phyloP scores from a whole-genome alignment of 1,140 invertebrate species.

The Notospermus geniculatus region DNA sequence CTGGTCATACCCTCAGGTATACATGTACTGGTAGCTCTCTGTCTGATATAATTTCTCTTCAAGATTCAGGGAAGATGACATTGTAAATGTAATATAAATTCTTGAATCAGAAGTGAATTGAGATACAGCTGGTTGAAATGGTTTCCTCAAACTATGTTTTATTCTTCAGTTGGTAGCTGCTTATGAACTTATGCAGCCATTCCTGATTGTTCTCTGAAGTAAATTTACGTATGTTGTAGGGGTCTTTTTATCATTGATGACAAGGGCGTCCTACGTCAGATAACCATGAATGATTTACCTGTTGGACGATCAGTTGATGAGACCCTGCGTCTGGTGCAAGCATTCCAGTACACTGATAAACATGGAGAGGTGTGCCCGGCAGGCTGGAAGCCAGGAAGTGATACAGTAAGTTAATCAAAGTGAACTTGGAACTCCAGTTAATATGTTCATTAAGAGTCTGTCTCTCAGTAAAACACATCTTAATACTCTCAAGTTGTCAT shows the following conservation, averaged over 20 bases:
- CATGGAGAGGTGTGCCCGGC: constrained; percentile 75
- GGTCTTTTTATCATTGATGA: constrained; percentile 71
- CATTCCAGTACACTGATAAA: constrained; percentile 89
- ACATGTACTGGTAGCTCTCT: too few relatives aligned
- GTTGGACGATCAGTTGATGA: constrained; percentile 83
- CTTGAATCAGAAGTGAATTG: too few relatives aligned
- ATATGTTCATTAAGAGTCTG: constrained; percentile 4
- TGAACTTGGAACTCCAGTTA: background rate
- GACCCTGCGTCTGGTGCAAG: constrained; percentile 84
- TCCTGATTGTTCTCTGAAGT: constrained; percentile 22
- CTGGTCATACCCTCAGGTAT: constrained; percentile 53
- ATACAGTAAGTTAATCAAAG: constrained; percentile 62
- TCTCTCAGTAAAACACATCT: background rate
- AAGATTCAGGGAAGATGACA: too few relatives aligned
- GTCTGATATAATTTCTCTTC: background rate
- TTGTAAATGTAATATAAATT: too few relatives aligned
- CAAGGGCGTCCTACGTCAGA: constrained; percentile 66
- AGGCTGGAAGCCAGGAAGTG: constrained; percentile 67
- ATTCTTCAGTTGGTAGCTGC: too few relatives aligned
- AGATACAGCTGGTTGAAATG: too few relatives aligned
- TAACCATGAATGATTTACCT: constrained; percentile 72
- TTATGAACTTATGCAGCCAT: too few relatives aligned
- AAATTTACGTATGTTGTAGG: too few relatives aligned
- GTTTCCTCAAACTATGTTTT: too few relatives aligned
- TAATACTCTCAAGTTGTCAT: too few relatives aligned